Evolutionary conservation across 2,797 vertebrate species (phyloP).

Genomic region (Ctenopoma multispine): DNA sequence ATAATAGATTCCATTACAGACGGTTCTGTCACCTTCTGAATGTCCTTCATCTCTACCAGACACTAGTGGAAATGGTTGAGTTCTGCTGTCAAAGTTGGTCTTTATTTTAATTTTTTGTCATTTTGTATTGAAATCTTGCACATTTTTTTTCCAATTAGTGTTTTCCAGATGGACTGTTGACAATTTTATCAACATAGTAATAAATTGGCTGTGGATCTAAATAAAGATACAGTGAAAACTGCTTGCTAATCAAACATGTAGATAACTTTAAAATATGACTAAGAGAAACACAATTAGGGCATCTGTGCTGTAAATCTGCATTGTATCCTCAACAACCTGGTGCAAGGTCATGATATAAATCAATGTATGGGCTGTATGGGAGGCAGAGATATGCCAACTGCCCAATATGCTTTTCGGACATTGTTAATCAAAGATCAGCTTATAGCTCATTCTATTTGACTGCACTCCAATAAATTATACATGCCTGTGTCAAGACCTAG

Average conservation of each 20-base stretch:
- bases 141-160: not conserved
- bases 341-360: constrained; percentile 43
- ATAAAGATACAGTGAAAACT: not conserved
- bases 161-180: not conserved
- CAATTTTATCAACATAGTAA: constrained; percentile 1
- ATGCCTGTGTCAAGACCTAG: constrained; percentile 21
- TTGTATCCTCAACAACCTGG: constrained; percentile 2
- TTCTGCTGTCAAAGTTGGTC: constrained; percentile 5
- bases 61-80: not conserved
- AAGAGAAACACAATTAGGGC: constrained; percentile 14
- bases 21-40: constrained; percentile 36
- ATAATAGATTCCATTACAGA: constrained; percentile 56
- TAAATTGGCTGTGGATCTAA: not conserved
- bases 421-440: constrained; percentile 54
- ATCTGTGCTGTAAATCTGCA: constrained; percentile 39
- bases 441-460: constrained; percentile 37
- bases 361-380: constrained; percentile 14
- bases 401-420: constrained; percentile 20
- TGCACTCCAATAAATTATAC: constrained; percentile 46
- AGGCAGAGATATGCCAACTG: constrained; percentile 19
- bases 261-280: constrained; percentile 12
- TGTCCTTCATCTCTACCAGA: constrained; percentile 25
- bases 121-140: constrained; percentile 1
- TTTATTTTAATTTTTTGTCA: not conserved
- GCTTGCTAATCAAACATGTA: constrained; percentile 32